phyloP scores from a whole-genome alignment of 2,797 vertebrate genomes.

The Pipistrellus pipistrellus region DNA sequence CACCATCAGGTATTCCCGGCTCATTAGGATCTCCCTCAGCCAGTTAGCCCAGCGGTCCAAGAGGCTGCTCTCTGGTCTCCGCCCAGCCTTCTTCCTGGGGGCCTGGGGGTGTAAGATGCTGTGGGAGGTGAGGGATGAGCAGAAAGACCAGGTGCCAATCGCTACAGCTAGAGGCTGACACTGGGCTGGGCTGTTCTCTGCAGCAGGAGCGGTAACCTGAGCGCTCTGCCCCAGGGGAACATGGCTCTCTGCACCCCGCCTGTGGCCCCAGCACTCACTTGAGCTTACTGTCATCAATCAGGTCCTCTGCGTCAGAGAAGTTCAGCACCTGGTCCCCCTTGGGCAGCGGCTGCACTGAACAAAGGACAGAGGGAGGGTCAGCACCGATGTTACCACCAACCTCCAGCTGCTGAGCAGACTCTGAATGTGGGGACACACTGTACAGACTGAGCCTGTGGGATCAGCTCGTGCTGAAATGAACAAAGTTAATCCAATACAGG shows the following conservation, averaged over 20 bases:
- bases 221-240: background rate
- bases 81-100: background rate
- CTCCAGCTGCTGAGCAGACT: background rate
- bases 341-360: conserved; percentile 96
- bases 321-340: conserved; percentile 98
- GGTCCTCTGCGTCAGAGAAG: conserved; percentile 97
- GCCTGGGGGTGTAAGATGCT: background rate
- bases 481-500: background rate
- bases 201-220: background rate
- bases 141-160: background rate
- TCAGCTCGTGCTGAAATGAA: background rate
- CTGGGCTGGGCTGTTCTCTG: background rate
- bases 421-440: background rate
- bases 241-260: background rate
- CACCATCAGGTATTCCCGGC: background rate
- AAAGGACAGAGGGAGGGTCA: conserved; percentile 44
- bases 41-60: background rate
- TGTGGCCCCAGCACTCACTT: conserved; percentile 90
- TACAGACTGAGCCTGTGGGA: background rate
- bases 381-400: fast-evolving
- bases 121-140: fast-evolving
- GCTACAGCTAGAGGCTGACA: background rate
- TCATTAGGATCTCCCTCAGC: background rate
- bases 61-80: background rate
- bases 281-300: conserved; percentile 96